Evolutionary conservation across 1,140 invertebrate genomes (phyloP), one percentile per base, ranked within the genome.

Genomic region (Atta texana): DNA sequence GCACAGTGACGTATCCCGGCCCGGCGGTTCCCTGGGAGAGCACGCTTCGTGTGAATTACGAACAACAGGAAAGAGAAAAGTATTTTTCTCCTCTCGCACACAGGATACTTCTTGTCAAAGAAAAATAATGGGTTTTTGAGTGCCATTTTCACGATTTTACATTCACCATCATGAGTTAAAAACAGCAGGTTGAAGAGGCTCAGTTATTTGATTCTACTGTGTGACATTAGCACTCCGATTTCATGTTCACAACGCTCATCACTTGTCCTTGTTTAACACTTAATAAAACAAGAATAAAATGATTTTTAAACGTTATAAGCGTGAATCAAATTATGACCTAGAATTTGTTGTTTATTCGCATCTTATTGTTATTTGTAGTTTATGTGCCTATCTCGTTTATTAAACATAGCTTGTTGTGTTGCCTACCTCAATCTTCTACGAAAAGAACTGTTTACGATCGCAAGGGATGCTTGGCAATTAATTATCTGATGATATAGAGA

Each of bases 1-100:
- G 88, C 89, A 91, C 89, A 89, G 87, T 89, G 84, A 51, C 88
- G 87, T 89, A 89, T n/a, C 87, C 86, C 34, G 55, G 31, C 7
- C 12, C 68, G 49, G 66, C 53, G 44, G 87, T 86, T 44, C 87
- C 87, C 82, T 18, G 49, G 49, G 55, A 66, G 53, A 72, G 2
- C 51, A 14, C 31, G 49, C 28, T 53, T 39, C 64, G 8, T 10
- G 75, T 18, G 64, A 71, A 39, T 49, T 18, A 2, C 2, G 14
- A 34, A 18, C 10, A 10, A 0, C 14, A 21, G n/a, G 2, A n/a
- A 24, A 75, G 7, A 74, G 39, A 75, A 44, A 74, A 34, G n/a
- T 34, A 61, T 84, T 69, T 75, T 16, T 21, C 53, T 4, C 44
- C 24, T 74, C 80, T 18, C 18, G 24, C 8, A 3, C 31, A n/a